Conservation (phyloP, 1,140 invertebrate species). For the Scaptomyza pallida region DNA sequence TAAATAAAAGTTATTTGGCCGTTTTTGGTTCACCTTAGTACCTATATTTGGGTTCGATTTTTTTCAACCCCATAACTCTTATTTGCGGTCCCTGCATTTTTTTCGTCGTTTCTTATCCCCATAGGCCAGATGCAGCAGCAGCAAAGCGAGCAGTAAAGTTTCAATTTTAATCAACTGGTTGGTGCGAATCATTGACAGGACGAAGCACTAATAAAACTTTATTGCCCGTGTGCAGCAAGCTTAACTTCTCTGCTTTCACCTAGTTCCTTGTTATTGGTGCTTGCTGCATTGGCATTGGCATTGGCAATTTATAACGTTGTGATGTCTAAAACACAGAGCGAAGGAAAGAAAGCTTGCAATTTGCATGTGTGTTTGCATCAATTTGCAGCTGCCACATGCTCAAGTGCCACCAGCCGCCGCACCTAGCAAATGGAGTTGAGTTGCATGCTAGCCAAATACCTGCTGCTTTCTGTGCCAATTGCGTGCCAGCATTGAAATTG, state of each 20-base stretch:
- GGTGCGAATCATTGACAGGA: slow-evolving; percentile 33
- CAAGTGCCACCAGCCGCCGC: not conserved
- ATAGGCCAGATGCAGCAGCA: not conserved
- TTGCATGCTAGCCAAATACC: slow-evolving; percentile 2
- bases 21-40: too few species aligned
- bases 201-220: slow-evolving; percentile 46
- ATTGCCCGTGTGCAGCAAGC: slow-evolving; percentile 9
- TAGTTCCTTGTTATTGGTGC: not conserved
- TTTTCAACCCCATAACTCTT: too few species aligned
- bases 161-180: slow-evolving; percentile 43
- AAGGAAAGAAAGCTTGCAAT: not conserved
- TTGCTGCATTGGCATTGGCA: not conserved
- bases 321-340: not conserved
- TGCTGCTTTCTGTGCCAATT: slow-evolving; percentile 3
- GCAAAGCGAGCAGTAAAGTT: slow-evolving; percentile 1
- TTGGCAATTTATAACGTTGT: slow-evolving; percentile 30
- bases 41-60: too few species aligned
- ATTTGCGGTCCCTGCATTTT: too few species aligned
- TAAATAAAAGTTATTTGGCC: too few species aligned
- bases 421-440: slow-evolving; percentile 6
- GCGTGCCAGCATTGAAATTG: slow-evolving; percentile 40
- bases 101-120: not conserved
- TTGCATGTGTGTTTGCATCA: slow-evolving; percentile 5
- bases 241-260: not conserved
- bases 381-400: slow-evolving; percentile 8